These are phyloP conservation scores for Drosophila hawaiiensis DNA, from an alignment of 2,888 invertebrate genomes.

Conservation along the genomic window DNA sequence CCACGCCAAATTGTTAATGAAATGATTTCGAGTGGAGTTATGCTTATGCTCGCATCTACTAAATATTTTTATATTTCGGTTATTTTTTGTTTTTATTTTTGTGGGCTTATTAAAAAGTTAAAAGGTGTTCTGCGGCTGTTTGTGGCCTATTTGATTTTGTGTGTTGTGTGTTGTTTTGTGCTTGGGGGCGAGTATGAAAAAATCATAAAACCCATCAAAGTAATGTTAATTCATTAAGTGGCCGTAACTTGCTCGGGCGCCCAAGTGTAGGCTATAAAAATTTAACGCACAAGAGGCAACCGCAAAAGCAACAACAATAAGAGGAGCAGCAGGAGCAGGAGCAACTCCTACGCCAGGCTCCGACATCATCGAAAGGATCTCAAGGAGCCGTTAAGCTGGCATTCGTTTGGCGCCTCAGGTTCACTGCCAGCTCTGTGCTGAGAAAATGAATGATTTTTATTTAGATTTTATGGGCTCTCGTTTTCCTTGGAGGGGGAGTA, in stretches of 20 bases:
- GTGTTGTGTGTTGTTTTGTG: slow-evolving; percentile 23
- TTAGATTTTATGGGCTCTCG: slow-evolving; percentile 74
- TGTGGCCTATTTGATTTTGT: slow-evolving; percentile 21
- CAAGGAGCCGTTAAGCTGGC: slow-evolving; percentile 38
- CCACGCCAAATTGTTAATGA: slow-evolving; percentile 70
- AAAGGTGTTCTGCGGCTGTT: slow-evolving; percentile 38
- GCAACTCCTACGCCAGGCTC: slow-evolving; percentile 1
- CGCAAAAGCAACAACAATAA: slow-evolving; percentile 29
- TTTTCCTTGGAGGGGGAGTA: neutral
- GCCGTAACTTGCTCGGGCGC: slow-evolving; percentile 75
- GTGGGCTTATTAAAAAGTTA: slow-evolving; percentile 76
- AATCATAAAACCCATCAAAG: slow-evolving; percentile 78
- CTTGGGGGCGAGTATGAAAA: slow-evolving; percentile 47
- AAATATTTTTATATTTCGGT: slow-evolving; percentile 12
- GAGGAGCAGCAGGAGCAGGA: slow-evolving; percentile 1
- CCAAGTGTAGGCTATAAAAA: slow-evolving; percentile 80
- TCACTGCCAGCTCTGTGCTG: slow-evolving; percentile 50
- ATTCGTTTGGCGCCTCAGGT: slow-evolving; percentile 49
- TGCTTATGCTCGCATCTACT: slow-evolving; percentile 61
- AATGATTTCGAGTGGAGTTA: slow-evolving; percentile 73
- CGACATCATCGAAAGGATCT: slow-evolving; percentile 47
- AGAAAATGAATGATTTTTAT: slow-evolving; percentile 79
- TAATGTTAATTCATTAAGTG: slow-evolving; percentile 82
- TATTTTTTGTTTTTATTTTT: slow-evolving; percentile 41
- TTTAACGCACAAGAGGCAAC: slow-evolving; percentile 70